These are phyloP conservation scores for Apodemia duryi DNA, from an alignment of 2,888 invertebrate genomes.

Conservation along the genomic window DNA sequence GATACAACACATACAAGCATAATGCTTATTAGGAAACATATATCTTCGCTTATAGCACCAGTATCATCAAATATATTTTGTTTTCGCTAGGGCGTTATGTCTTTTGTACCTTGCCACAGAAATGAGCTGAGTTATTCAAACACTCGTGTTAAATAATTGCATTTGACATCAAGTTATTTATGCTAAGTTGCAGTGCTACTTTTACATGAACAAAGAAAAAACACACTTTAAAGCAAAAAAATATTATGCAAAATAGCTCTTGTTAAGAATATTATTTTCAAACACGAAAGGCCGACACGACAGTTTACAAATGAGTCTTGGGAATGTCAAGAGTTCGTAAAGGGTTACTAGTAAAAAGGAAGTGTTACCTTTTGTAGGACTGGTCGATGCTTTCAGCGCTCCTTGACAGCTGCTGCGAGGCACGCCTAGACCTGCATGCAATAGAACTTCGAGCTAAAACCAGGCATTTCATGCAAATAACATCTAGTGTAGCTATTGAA, in stretches of 20 bases:
- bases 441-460: constrained; percentile 75
- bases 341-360: constrained; percentile 13
- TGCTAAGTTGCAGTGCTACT: constrained; percentile 4
- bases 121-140: background rate
- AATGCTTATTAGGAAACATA: too few relatives aligned
- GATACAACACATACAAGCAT: too few relatives aligned
- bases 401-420: constrained; percentile 89
- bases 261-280: background rate
- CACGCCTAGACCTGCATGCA: constrained; percentile 90
- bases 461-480: constrained; percentile 65
- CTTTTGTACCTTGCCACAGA: background rate
- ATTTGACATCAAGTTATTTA: background rate
- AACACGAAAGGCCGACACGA: constrained; percentile 2
- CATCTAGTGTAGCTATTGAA: constrained; percentile 22
- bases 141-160: background rate
- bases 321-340: background rate
- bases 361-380: constrained; percentile 77
- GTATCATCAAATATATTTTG: too few relatives aligned
- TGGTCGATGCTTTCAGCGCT: constrained; percentile 83
- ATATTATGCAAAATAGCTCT: constrained; percentile 5
- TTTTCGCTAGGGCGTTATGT: too few relatives aligned
- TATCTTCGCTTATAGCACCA: too few relatives aligned
- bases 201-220: background rate
- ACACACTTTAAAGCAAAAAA: background rate
- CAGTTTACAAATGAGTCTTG: background rate